Conservation (phyloP, 2,113 vertebrate species). For the Cebidichthys violaceus region DNA sequence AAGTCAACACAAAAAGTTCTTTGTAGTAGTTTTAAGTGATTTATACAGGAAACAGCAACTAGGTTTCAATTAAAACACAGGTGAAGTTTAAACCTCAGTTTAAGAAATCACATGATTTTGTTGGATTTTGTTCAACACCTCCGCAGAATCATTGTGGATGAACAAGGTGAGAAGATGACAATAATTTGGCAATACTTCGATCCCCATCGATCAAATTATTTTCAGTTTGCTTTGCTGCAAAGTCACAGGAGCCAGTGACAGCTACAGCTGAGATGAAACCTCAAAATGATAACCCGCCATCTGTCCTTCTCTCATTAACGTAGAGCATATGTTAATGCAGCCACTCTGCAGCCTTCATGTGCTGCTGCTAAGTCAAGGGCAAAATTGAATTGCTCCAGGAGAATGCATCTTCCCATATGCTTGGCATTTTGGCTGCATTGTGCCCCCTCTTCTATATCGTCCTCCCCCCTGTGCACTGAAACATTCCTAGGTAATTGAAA, state of each 20-base stretch:
- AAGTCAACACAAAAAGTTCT: neutral
- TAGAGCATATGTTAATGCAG: conserved; percentile 80
- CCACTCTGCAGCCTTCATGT: conserved; percentile 63
- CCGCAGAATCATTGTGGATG: neutral
- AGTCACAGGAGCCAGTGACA: conserved; percentile 59
- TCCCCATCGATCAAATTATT: neutral
- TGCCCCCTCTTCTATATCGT: conserved; percentile 14
- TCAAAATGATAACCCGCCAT: conserved; percentile 71
- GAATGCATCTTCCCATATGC: conserved; percentile 72
- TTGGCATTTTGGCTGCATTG: conserved; percentile 57
- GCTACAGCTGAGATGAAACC: conserved; percentile 61
- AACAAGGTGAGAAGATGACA: neutral
- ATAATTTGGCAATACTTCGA: neutral
- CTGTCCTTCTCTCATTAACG: conserved; percentile 80
- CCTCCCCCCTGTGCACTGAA: conserved; percentile 1
- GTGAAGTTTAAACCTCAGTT: neutral
- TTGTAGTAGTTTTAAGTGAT: neutral
- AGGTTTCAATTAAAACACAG: neutral
- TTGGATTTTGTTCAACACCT: neutral
- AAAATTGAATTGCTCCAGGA: conserved; percentile 73
- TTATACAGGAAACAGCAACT: neutral
- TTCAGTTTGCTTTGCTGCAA: conserved; percentile 45
- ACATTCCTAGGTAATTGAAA: neutral
- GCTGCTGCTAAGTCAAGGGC: conserved; percentile 80
- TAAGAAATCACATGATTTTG: neutral